Base-by-base conservation (phyloP, 2,888 invertebrate genomes). In the Cheilosia soror region DNA sequence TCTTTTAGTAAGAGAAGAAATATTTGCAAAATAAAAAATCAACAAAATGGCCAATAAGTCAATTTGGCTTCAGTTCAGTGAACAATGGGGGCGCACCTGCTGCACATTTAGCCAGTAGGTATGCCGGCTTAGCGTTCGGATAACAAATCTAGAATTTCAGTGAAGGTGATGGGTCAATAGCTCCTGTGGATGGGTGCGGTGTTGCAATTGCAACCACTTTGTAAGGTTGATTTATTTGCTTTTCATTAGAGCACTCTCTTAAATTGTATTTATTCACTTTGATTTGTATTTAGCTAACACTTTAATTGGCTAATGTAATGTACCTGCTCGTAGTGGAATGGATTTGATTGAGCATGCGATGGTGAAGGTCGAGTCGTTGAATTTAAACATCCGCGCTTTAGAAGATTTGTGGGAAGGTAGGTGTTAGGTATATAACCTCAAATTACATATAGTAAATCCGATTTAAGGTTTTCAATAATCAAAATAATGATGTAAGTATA, bases 81-180 rank as follows among this genome's bases (percentile, higher is more conserved):
- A 37, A 76, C 57, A 85, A 72, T 68, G 72, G 27, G 85, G 81
- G 62, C 62, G 58, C 76, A 85, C 72, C 77, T 82, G 86, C 71
- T 86, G 82, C 65, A 77, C 62, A 72, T 73, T 86, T 72, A 63
- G 58, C 42, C 60, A 47, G 58, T 66, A 66, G 42, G 58, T 58
- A 60, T 42, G 13, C 66, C 20, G 53, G 68, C 51, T 72, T 49
- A 25, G 57, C 20, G 47, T 47, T 33, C 31, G 49, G 82, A 58
- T 86, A 77, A 77, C 53, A 60, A 68, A 37, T 77, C 77, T 73
- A 68, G 81, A 77, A 81, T 69, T 82, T 63, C 85, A 69, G 63
- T 73, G 72, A 80, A 76, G 85, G 80, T 80, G 80, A 85, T 62
- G 76, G 72, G 80, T 81, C 68, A 81, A 77, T 77, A 77, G 72